Conservation (phyloP, 2,113 vertebrate species). For the Psilopogon haemacephalus region DNA sequence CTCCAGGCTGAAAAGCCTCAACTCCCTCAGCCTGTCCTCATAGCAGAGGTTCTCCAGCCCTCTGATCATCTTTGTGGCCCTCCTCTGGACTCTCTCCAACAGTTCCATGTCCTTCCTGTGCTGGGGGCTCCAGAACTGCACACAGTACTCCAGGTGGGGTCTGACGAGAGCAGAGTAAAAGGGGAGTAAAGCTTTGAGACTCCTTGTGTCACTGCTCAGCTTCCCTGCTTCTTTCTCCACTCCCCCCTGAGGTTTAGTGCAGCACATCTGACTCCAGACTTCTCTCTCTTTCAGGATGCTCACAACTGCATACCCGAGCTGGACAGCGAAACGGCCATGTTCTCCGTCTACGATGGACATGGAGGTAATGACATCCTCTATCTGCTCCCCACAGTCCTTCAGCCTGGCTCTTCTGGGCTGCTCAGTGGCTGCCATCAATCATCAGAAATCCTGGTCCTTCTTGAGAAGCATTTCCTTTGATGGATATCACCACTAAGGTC, state of each 20-base stretch:
- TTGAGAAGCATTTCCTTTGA: not conserved
- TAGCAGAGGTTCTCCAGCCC: too few species aligned
- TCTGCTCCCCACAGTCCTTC: not conserved
- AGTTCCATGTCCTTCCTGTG: too few species aligned
- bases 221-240: not conserved
- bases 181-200: too few species aligned
- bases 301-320: conserved; percentile 96
- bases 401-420: not conserved
- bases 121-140: too few species aligned
- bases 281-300: conserved; percentile 85
- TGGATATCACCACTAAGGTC: not conserved
- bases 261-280: not conserved
- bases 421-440: not conserved
- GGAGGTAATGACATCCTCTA: conserved; percentile 80
- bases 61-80: too few species aligned
- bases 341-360: conserved; percentile 97
- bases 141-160: too few species aligned
- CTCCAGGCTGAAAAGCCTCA: too few species aligned
- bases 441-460: not conserved
- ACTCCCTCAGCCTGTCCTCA: too few species aligned
- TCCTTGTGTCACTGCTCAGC: not conserved
- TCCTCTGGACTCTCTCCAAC: too few species aligned
- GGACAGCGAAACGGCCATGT: conserved; percentile 95
- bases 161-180: too few species aligned
- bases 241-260: not conserved